Conservation (phyloP, 2,888 invertebrate genomes). For the Druceiella hillmani region DNA sequence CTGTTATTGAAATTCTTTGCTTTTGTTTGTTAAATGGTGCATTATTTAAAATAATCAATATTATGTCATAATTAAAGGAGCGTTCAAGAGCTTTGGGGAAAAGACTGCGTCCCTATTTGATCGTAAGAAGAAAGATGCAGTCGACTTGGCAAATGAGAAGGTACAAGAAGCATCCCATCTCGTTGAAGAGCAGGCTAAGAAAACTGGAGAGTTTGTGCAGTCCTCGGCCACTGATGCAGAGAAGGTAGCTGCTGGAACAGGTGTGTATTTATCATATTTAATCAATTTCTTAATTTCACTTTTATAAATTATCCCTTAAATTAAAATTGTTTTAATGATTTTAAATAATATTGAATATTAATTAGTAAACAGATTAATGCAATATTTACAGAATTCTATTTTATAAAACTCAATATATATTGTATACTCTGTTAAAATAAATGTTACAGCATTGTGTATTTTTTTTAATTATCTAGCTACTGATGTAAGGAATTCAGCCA, state of each 20-base stretch:
- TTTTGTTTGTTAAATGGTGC: too few relatives aligned
- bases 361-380: too few relatives aligned
- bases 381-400: too few relatives aligned
- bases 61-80: constrained; percentile 48
- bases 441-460: too few relatives aligned
- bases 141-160: constrained; percentile 58
- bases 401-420: too few relatives aligned
- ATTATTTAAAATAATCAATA: too few relatives aligned
- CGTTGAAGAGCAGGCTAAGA: constrained; percentile 58
- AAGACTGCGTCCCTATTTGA: constrained; percentile 67
- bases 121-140: constrained; percentile 66
- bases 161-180: constrained; percentile 55
- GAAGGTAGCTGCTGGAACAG: constrained; percentile 24
- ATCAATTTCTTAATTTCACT: neutral
- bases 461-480: constrained; percentile 30
- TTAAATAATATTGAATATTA: too few relatives aligned
- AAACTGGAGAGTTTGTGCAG: constrained; percentile 54
- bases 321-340: too few relatives aligned
- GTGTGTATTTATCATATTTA: neutral
- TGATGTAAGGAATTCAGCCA: constrained; percentile 44
- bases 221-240: constrained; percentile 51
- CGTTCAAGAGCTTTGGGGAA: constrained; percentile 65
- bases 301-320: neutral
- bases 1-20: too few relatives aligned
- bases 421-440: too few relatives aligned